Percentiles rank a stretch among this genome's conserved stretches.
phyloP scores from a whole-genome alignment of 2,888 invertebrate species.

The Onthophagus sagittarius region DNA sequence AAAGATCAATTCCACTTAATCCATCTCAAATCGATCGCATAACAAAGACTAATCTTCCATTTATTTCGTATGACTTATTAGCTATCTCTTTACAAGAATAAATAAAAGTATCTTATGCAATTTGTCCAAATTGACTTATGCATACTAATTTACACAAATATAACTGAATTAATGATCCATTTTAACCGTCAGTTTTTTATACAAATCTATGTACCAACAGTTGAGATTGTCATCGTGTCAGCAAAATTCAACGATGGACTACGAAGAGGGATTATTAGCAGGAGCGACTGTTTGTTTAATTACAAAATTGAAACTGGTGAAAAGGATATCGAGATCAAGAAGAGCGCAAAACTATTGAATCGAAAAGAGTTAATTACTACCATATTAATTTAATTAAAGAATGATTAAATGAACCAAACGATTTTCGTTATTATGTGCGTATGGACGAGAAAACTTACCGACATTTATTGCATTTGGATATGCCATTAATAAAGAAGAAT shows the following conservation, averaged over 20 bases:
- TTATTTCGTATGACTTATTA: too few species aligned
- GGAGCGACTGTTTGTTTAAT: not conserved
- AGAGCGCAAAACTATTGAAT: not conserved
- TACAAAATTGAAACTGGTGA: not conserved
- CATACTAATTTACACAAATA: too few species aligned
- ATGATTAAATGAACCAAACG: constrained; percentile 5
- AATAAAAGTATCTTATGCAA: too few species aligned
- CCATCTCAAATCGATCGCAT: too few species aligned
- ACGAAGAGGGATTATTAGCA: not conserved
- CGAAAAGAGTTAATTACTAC: not conserved
- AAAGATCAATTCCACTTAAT: too few species aligned
- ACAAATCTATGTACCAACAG: not conserved
- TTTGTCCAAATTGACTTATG: too few species aligned
- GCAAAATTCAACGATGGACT: not conserved
- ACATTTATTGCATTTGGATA: constrained; percentile 1
- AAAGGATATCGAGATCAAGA: not conserved
- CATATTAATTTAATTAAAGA: not conserved
- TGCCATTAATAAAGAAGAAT: not conserved
- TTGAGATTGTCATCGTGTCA: not conserved
- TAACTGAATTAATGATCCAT: too few species aligned
- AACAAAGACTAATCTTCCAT: too few species aligned
- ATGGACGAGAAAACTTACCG: constrained; percentile 5
- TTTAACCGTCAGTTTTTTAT: not conserved
- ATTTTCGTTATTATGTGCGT: constrained; percentile 10
- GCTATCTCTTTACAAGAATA: too few species aligned